Conservation (phyloP, 2,888 invertebrate species). For the Acleris literana region DNA sequence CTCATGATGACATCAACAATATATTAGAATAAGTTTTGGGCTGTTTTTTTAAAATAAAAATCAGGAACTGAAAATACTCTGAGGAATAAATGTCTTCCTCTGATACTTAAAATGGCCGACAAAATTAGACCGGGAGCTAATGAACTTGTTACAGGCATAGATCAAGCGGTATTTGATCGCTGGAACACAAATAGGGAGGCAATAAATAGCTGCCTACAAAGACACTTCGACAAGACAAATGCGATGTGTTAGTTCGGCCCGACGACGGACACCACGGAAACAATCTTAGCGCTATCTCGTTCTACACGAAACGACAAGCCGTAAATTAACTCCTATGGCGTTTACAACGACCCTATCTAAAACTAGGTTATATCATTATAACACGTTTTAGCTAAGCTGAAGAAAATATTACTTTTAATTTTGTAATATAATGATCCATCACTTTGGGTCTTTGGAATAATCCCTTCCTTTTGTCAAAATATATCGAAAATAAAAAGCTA, state of each 20-base stretch:
- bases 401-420: background rate
- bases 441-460: no score
- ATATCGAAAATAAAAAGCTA: no score
- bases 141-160: slow-evolving; percentile 63
- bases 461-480: no score
- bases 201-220: slow-evolving; percentile 64
- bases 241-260: slow-evolving; percentile 54
- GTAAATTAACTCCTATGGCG: slow-evolving; percentile 29
- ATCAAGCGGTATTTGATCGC: slow-evolving; percentile 63
- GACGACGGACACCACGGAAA: slow-evolving; percentile 36
- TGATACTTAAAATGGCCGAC: slow-evolving; percentile 45
- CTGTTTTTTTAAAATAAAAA: background rate
- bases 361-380: slow-evolving; percentile 18
- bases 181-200: slow-evolving; percentile 58
- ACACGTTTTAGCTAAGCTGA: background rate
- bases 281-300: slow-evolving; percentile 33
- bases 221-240: slow-evolving; percentile 68
- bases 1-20: slow-evolving; percentile 12
- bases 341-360: slow-evolving; percentile 21
- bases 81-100: slow-evolving; percentile 60
- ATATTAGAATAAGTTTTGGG: slow-evolving; percentile 17
- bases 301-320: slow-evolving; percentile 25
- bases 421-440: no score
- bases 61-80: slow-evolving; percentile 37
- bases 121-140: slow-evolving; percentile 68